Base-by-base conservation (phyloP, 2,797 vertebrate species). In the Enteromius paludinosus region DNA sequence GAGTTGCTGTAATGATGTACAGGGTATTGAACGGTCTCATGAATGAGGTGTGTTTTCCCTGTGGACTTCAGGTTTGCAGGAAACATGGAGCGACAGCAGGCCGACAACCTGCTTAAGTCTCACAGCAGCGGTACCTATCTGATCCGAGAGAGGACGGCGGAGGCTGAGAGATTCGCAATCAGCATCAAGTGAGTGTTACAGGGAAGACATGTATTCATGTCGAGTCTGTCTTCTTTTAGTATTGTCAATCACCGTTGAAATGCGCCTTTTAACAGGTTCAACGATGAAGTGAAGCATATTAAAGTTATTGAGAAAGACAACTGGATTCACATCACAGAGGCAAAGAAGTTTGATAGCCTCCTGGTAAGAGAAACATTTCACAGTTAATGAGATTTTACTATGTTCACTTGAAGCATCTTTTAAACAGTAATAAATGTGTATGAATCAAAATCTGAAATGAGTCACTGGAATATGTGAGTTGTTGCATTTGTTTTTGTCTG, bases 301-400 rank as follows among this genome's bases (percentile, higher is more conserved):
- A 99, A 99, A 92, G 98, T 99, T 75, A 94, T 99, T 15, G 97
- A 99, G 87, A 99, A 98, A 84, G 98, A 99, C 93, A 97, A 91
- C 91, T 99, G 98, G 98, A 96, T 99, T 72, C 96, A 99, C 95
- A 98, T 99, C 93, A 99, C 98, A 0, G 98, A 99, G 87, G 98
- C 98, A 14, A 99, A 99, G 93, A 99, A 98, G 89, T 99, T 99
- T 0, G 98, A 99, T 85, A 99, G 96, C 86, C 95, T 99, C 75
- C 87, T 97, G 96, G 98, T 99, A 89, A 38, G 74, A 81, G 9
- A 78, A 35, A 5, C 8, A 10, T 25, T n/a, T 49, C 1, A 1
- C 35, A 5, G 6, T 69, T 17, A 14, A 1, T 38, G 20, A 1
- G 33, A 38, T 66, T 59, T 59, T 11, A 23, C 4, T 9, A 74